These are phyloP conservation scores for Erethizon dorsatum DNA, from an alignment of 2,797 vertebrate species.

Conservation along the genomic window DNA sequence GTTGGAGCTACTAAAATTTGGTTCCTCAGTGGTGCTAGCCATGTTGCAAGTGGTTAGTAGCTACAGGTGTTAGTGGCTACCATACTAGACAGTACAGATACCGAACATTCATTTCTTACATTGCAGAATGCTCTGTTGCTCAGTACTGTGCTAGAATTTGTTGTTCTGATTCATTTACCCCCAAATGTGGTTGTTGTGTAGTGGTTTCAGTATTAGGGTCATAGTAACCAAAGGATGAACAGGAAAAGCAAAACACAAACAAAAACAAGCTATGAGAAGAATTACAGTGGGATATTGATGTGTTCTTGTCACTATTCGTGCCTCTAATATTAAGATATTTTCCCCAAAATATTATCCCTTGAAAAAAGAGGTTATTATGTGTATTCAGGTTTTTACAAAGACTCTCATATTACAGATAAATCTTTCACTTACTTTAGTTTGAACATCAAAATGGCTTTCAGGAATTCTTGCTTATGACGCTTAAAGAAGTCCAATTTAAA, in stretches of 20 bases:
- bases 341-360: not conserved
- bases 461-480: conserved; percentile 15
- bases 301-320: not conserved
- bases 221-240: not conserved
- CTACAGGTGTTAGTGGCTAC: not conserved
- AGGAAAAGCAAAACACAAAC: not conserved
- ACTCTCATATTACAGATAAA: not conserved
- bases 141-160: not conserved
- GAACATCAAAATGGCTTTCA: conserved; percentile 37
- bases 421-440: conserved; percentile 59
- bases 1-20: not conserved
- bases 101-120: not conserved
- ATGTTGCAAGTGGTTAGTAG: not conserved
- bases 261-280: not conserved
- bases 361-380: not conserved
- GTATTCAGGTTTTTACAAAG: conserved; percentile 35
- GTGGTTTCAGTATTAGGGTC: not conserved
- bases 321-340: not conserved
- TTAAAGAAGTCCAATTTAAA: conserved; percentile 57
- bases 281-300: not conserved
- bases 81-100: not conserved
- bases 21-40: not conserved
- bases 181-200: not conserved
- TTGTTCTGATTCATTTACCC: not conserved
- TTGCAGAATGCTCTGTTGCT: not conserved